Evolutionary conservation across 2,888 invertebrate species (phyloP).

Genomic region (Idaea straminata): DNA sequence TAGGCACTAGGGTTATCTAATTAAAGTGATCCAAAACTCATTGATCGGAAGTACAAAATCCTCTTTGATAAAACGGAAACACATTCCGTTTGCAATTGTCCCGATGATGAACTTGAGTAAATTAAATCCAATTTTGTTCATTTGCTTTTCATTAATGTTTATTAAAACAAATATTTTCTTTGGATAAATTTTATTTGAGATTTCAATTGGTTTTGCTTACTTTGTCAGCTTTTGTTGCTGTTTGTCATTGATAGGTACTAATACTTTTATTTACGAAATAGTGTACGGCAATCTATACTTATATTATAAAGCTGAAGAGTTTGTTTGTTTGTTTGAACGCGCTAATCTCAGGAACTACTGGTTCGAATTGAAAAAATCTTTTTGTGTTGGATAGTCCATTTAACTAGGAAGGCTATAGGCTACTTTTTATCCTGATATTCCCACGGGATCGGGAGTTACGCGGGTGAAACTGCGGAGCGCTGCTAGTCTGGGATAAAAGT

Average conservation of each 20-base stretch:
- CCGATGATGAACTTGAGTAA: conserved; percentile 11
- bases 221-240: not conserved
- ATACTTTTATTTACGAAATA: not conserved
- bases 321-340: too few species aligned
- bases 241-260: not conserved
- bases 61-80: conserved; percentile 11
- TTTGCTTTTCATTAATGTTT: conserved; percentile 20
- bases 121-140: conserved; percentile 14
- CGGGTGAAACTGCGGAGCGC: too few species aligned
- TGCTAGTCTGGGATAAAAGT: too few species aligned
- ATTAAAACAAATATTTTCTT: conserved; percentile 11
- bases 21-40: not conserved
- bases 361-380: too few species aligned
- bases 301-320: too few species aligned
- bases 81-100: conserved; percentile 9
- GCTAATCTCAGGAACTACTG: too few species aligned
- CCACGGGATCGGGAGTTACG: too few species aligned
- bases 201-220: not conserved
- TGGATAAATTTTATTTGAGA: not conserved
- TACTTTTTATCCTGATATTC: too few species aligned
- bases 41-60: conserved; percentile 7
- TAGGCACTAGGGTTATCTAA: not conserved
- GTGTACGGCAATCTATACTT: too few species aligned
- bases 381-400: too few species aligned
- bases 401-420: too few species aligned